A percentile compares a stretch with the other conserved stretches of the same genome.
phyloP scores from a whole-genome alignment of 1,140 invertebrate species.

The Drusus annulatus region DNA sequence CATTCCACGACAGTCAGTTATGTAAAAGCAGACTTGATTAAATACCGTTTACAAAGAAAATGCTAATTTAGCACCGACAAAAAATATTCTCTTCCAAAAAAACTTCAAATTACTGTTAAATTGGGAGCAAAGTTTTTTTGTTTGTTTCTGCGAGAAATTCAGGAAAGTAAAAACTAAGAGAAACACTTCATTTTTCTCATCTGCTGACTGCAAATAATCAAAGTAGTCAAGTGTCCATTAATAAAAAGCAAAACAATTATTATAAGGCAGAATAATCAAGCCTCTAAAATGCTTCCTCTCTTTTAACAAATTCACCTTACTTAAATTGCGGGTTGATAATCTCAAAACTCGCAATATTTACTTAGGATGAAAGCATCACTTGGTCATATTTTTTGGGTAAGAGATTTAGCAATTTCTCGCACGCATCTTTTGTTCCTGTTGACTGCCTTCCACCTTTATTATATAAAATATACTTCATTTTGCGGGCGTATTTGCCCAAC shows the following conservation, averaged over 20 bases:
- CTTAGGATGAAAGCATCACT: constrained; percentile 48
- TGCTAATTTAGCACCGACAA: background rate
- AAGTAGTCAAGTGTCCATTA: no score
- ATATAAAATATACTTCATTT: constrained; percentile 18
- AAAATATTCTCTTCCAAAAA: no score
- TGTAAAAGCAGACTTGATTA: background rate
- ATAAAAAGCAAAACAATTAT: no score
- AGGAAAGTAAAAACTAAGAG: no score
- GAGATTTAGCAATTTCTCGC: constrained; percentile 47
- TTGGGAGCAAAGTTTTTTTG: no score
- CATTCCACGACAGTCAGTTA: background rate
- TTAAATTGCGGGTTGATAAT: background rate
- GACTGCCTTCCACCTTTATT: constrained; percentile 13
- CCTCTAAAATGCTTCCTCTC: no score
- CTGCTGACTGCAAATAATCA: no score
- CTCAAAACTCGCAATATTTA: constrained; percentile 2
- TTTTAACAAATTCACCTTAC: no score
- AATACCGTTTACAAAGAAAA: background rate
- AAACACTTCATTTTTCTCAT: no score
- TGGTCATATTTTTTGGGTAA: constrained; percentile 48
- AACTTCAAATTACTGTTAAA: no score
- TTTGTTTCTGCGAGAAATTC: no score
- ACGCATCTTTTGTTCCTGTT: constrained; percentile 36
- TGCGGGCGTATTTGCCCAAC: constrained; percentile 21
- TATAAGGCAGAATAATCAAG: no score